These are phyloP conservation scores for Bradynema listronoti DNA, from an alignment of 1,140 invertebrate genomes.

Conservation along the genomic window DNA sequence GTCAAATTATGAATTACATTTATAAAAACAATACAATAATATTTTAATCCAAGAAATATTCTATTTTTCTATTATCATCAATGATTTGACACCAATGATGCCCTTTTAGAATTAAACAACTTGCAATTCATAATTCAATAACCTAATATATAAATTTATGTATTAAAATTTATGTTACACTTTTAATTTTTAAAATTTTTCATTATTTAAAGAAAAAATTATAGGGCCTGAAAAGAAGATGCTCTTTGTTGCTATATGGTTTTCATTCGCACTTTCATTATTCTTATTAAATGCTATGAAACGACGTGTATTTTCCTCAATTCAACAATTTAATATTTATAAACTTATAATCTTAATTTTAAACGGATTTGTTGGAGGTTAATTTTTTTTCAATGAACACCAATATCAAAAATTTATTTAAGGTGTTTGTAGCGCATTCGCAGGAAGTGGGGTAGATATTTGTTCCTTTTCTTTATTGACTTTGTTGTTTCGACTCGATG, in stretches of 20 bases:
- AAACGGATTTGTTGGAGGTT: constrained; percentile 49
- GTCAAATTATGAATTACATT: no score
- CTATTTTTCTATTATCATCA: no score
- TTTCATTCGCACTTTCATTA: constrained; percentile 49
- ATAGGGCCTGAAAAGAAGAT: constrained; percentile 31
- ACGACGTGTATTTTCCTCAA: constrained; percentile 43
- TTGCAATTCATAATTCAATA: no score
- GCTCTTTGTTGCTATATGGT: constrained; percentile 53
- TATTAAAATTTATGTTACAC: no score
- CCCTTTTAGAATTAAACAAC: no score
- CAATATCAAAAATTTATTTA: constrained; percentile 3
- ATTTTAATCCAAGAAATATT: no score
- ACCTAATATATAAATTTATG: no score
- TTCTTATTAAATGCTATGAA: constrained; percentile 46
- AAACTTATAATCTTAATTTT: constrained; percentile 40
- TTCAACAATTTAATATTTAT: constrained; percentile 36
- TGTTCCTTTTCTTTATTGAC: constrained; percentile 52
- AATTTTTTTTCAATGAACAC: neutral
- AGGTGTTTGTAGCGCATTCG: constrained; percentile 48
- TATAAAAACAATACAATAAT: no score
- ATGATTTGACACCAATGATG: no score
- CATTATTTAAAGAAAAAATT: no score
- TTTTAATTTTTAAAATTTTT: no score
- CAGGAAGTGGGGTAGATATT: constrained; percentile 51
- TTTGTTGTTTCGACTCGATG: constrained; percentile 47